Conservation (phyloP, 2,113 vertebrate genomes). For the Arothron firmamentum region DNA sequence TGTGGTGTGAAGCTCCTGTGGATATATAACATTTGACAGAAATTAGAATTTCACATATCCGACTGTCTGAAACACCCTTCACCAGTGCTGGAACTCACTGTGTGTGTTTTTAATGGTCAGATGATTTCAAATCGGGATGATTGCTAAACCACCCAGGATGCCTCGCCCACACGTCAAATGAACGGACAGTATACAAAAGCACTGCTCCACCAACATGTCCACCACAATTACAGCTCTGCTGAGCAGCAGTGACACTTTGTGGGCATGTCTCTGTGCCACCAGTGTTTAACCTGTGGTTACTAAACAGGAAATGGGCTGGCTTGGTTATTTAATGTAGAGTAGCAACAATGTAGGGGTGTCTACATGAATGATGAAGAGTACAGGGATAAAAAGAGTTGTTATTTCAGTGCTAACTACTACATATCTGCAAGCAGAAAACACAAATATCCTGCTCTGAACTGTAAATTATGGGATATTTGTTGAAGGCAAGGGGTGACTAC, state of each 20-base stretch:
- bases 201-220: constrained; percentile 52
- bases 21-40: constrained; percentile 28
- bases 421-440: no score
- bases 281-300: constrained; percentile 25
- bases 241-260: constrained; percentile 34
- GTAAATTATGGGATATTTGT: constrained; percentile 27
- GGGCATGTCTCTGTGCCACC: constrained; percentile 21
- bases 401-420: no score
- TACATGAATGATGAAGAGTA: not conserved
- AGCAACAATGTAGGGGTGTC: not conserved
- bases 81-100: no score
- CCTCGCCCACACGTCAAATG: constrained; percentile 42
- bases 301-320: constrained; percentile 23
- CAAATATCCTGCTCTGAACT: no score
- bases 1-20: constrained; percentile 88
- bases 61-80: no score
- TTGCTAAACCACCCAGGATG: constrained; percentile 48
- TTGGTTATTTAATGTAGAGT: constrained; percentile 2
- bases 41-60: not conserved
- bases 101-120: no score
- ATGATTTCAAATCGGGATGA: constrained; percentile 4
- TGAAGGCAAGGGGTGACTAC: constrained; percentile 35
- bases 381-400: not conserved
- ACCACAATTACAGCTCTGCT: constrained; percentile 60
- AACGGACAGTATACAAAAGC: constrained; percentile 25